Base-by-base conservation (phyloP, 1,140 invertebrate genomes). In the Leptinotarsa texana region DNA sequence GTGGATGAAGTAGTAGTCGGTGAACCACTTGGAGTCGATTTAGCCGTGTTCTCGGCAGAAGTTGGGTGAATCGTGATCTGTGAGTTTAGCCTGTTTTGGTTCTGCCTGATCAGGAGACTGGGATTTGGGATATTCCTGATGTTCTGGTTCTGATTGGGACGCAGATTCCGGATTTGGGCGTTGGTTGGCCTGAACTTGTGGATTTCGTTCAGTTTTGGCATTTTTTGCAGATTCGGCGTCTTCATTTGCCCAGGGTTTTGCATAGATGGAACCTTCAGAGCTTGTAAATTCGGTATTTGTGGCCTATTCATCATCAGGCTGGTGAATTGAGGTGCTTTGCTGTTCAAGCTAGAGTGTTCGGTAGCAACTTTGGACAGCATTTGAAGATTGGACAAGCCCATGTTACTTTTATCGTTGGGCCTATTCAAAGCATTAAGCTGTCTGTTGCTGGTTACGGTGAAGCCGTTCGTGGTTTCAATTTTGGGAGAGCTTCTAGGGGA, bases 91-190 rank as follows among this genome's bases (percentile, higher is more conserved):
- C 82, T 72, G 65, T 81, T 82, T 57, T 84, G 83, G 66, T 83
- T 81, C 18, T 80, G 74, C 57, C 72, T 78, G 11, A 85, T 78
- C 47, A 85, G 61, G 57, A 84, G 49, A 75, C 83, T 83, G 1
- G 84, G 84, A 78, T 85, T 85, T n/a, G 83, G 83, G 42, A 85
- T 85, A 68, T 81, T 85, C 49, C 84, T 73, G n/a, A 84, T 83
- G 69, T 77, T 81, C 57, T 83, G 82, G 68, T 84, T 84, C 63
- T 82, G 83, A 73, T 81, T 81, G 0, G 83, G 83, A 13, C 83
- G 74, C 57, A 81, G 49, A 33, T 78, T 82, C 18, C 83, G 74
- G 22, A 84, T 80, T 57, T 82, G 83, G 13, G 84, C 68, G 70
- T 79, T 82, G 21, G 71, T 69, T 4, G 80, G 70, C n/a, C 81